phyloP scores from a whole-genome alignment of 1,140 invertebrate species.

The Daktulosphaira vitifoliae region DNA sequence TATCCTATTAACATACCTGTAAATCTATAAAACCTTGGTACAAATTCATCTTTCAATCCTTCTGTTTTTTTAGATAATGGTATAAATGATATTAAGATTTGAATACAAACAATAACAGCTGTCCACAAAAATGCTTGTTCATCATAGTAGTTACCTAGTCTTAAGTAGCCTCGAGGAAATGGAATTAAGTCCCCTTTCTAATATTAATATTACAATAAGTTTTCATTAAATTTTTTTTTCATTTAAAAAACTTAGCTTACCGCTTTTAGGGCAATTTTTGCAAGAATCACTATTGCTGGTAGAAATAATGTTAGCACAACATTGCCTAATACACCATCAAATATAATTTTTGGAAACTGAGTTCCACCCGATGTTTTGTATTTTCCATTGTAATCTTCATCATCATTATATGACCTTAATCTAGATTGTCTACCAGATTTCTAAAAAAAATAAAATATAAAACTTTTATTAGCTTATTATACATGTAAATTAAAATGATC shows the following conservation, averaged over 20 bases:
- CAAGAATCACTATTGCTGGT: neutral
- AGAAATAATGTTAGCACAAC: neutral
- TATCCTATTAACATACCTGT: conserved; percentile 5
- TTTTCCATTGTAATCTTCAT: too few species aligned
- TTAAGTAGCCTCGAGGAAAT: conserved; percentile 20
- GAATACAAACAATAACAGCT: neutral
- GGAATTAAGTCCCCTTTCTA: conserved; percentile 24
- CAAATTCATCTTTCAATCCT: neutral
- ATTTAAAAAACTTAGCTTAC: neutral
- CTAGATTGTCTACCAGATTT: too few species aligned
- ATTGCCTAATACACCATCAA: neutral
- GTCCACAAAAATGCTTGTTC: conserved; percentile 13
- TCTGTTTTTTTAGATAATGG: conserved; percentile 1
- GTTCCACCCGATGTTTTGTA: too few species aligned
- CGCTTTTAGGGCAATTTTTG: conserved; percentile 9
- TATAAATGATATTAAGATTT: conserved; percentile 1
- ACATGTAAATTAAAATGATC: too few species aligned
- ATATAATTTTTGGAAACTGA: too few species aligned
- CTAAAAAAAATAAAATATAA: too few species aligned
- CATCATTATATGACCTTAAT: too few species aligned
- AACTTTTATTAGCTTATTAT: too few species aligned
- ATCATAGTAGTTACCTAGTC: conserved; percentile 8
- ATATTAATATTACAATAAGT: neutral
- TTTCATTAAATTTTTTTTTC: too few species aligned
- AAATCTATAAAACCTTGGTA: neutral